Conservation (phyloP, 1,140 invertebrate genomes). For the Tenebrio molitor region DNA sequence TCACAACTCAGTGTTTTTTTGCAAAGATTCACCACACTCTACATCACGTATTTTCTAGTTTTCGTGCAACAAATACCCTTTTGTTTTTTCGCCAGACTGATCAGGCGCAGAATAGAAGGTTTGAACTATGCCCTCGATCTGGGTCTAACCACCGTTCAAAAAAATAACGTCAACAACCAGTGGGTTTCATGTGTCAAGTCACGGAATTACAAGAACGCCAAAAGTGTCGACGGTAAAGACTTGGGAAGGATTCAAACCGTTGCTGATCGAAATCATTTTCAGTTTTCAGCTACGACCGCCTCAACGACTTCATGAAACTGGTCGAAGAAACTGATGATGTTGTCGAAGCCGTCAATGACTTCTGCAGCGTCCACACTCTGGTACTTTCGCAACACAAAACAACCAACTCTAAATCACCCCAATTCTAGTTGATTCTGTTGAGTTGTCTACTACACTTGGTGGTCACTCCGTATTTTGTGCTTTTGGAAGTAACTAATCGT, state of each 20-base stretch:
- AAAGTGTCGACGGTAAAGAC: not conserved
- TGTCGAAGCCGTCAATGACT: constrained; percentile 4
- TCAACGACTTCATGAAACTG: constrained; percentile 3
- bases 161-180: not conserved
- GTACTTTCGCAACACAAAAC: no score
- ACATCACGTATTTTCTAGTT: constrained; percentile 4
- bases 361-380: constrained; percentile 1
- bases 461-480: constrained; percentile 37
- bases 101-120: not conserved
- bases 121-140: not conserved
- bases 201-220: not conserved
- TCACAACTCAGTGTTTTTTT: not conserved
- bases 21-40: not conserved
- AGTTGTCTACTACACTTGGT: constrained; percentile 40
- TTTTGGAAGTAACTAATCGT: constrained; percentile 8
- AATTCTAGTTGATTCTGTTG: constrained; percentile 39
- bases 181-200: constrained; percentile 2
- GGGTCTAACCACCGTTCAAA: not conserved
- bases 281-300: not conserved
- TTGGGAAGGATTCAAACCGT: not conserved
- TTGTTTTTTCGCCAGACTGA: not conserved
- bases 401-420: no score
- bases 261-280: not conserved
- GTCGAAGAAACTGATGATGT: constrained; percentile 3
- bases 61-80: constrained; percentile 10